These are phyloP conservation scores for Petroica traversi DNA, from an alignment of 2,113 vertebrate genomes.

Conservation along the genomic window DNA sequence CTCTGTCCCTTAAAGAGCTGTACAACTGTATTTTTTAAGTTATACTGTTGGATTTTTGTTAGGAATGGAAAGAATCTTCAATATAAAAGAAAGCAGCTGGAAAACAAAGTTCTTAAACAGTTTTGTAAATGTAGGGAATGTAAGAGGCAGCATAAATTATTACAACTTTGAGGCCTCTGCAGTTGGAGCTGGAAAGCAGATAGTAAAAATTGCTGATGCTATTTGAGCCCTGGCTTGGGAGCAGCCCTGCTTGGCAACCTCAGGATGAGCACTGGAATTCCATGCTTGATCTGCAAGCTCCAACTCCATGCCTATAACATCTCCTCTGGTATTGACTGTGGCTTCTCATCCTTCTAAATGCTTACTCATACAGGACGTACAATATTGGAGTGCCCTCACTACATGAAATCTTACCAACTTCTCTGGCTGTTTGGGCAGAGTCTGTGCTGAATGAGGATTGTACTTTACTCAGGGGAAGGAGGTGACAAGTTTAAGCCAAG, in stretches of 20 bases:
- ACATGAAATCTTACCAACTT: neutral
- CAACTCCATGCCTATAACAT: fast-evolving
- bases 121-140: neutral
- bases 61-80: neutral
- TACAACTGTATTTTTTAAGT: neutral
- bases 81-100: neutral
- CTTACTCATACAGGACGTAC: fast-evolving
- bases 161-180: neutral
- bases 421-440: neutral
- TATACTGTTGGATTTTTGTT: neutral
- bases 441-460: neutral
- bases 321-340: neutral
- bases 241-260: neutral
- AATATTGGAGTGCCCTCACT: fast-evolving
- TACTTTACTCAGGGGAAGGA: neutral
- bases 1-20: neutral
- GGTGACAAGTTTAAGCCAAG: neutral
- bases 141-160: neutral
- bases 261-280: neutral
- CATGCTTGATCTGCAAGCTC: neutral
- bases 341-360: neutral
- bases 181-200: neutral
- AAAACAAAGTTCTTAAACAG: neutral
- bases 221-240: neutral
- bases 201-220: neutral